These are phyloP conservation scores for Cepaea nemoralis DNA, from an alignment of 1,140 invertebrate genomes.

Conservation along the genomic window DNA sequence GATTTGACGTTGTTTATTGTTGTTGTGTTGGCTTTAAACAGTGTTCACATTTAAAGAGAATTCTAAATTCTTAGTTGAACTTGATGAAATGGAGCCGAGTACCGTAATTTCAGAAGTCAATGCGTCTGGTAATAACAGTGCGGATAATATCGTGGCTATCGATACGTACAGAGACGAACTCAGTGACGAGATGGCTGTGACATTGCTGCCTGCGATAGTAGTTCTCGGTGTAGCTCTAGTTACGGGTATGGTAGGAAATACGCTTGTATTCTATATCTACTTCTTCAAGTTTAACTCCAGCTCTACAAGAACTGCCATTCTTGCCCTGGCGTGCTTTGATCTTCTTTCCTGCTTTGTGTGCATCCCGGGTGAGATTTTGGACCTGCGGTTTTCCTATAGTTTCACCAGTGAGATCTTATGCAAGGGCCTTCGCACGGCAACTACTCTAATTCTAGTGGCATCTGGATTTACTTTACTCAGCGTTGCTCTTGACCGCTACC, in stretches of 20 bases:
- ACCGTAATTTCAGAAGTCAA: neutral
- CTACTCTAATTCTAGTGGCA: slow-evolving; percentile 49
- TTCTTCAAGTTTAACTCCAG: slow-evolving; percentile 48
- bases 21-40: too few relatives aligned
- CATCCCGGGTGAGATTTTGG: slow-evolving; percentile 58
- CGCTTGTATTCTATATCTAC: slow-evolving; percentile 52
- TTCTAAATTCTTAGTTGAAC: too few relatives aligned
- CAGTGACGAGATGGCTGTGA: slow-evolving; percentile 33
- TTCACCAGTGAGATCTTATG: slow-evolving; percentile 52
- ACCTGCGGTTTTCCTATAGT: slow-evolving; percentile 53
- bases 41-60: too few relatives aligned
- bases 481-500: slow-evolving; percentile 59
- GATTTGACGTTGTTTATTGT: too few relatives aligned
- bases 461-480: slow-evolving; percentile 58
- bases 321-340: slow-evolving; percentile 52
- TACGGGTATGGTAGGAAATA: slow-evolving; percentile 52
- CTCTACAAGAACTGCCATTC: slow-evolving; percentile 50
- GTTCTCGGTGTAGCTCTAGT: slow-evolving; percentile 48
- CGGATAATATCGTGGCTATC: neutral
- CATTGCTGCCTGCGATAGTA: slow-evolving; percentile 46
- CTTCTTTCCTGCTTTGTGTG: slow-evolving; percentile 46
- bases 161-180: slow-evolving; percentile 14
- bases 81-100: neutral
- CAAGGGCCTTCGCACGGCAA: slow-evolving; percentile 52
- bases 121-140: neutral